Base-by-base conservation (phyloP, 2,888 invertebrate genomes). In the Hybos culiciformis region DNA sequence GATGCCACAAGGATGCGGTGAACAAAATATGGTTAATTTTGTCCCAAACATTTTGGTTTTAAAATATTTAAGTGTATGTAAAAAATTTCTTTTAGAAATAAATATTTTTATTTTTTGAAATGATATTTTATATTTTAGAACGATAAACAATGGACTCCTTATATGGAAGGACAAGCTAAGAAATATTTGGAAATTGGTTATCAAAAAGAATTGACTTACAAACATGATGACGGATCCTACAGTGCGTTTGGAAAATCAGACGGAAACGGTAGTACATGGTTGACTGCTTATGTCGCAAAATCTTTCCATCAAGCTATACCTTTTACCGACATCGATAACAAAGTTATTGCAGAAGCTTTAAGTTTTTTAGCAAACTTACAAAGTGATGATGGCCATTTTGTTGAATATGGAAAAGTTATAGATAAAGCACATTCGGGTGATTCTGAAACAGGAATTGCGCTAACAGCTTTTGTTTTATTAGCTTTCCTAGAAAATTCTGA, bases 1-100 rank as follows among this genome's bases (percentile, higher is more conserved):
- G 49, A 74, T 85, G 66, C 88, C 93, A 0, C 84, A 59, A 75
- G 91, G 61, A 77, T 90, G 48, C 86, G 93, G 93, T 79, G 69
- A 70, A 69, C 66, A 61, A 46, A 61, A 66, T 43, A 63, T 63
- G 61, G 55, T 81, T 1, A 70, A 74, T 15, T 75, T 83, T 55
- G 77, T 78, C 1, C 82, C 83, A 1, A 83, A 81, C 54, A 72
- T 83, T 41, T 74, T 76, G 54, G 75, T 80, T 3, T 60, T 82
- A 8, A 70, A 73, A 48, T 83, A 83, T 54, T 62, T 83, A 47
- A 72, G 71, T 64, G 66, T 80, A 59, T n/a, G n/a, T n/a, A n/a
- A n/a, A n/a, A 40, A 39, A 33, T n/a, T n/a, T 6, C 5, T 21
- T 32, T 19, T 18, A 14, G 20, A 1, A 0, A 8, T 4, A 15